Evolutionary conservation across 2,888 invertebrate genomes (phyloP).

Genomic region (Esperia sulphurella): DNA sequence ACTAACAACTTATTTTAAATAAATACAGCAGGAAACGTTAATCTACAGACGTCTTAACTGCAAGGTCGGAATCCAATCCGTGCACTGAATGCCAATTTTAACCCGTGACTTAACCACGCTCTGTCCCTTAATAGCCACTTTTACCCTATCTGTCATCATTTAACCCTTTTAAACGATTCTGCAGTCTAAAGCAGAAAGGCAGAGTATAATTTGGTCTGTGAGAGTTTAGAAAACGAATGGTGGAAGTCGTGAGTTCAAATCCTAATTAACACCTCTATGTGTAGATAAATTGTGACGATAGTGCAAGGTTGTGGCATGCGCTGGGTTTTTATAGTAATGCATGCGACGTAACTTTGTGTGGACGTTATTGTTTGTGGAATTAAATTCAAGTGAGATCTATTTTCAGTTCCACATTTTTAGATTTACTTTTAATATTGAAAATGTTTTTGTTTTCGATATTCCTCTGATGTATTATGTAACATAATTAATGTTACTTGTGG

Average conservation of each 20-base stretch:
- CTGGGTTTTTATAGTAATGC: slow-evolving; percentile 38
- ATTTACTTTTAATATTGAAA: too few relatives aligned
- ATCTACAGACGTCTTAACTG: slow-evolving; percentile 51
- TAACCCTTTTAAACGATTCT: slow-evolving; percentile 15
- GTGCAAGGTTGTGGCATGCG: slow-evolving; percentile 45
- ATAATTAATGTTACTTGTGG: too few relatives aligned
- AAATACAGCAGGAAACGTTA: slow-evolving; percentile 5
- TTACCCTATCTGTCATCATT: slow-evolving; percentile 65
- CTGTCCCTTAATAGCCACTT: slow-evolving; percentile 61
- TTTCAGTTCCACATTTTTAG: too few relatives aligned
- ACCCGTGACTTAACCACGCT: slow-evolving; percentile 65
- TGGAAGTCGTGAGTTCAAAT: slow-evolving; percentile 72
- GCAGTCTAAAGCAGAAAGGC: slow-evolving; percentile 18
- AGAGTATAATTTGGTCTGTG: slow-evolving; percentile 27
- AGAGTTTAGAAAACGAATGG: slow-evolving; percentile 35
- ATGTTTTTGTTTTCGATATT: too few relatives aligned
- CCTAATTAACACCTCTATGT: slow-evolving; percentile 75
- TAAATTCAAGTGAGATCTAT: too few relatives aligned
- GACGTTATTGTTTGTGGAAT: slow-evolving; percentile 7
- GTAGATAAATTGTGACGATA: slow-evolving; percentile 74
- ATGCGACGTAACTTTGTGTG: background rate
- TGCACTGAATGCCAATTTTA: slow-evolving; percentile 63
- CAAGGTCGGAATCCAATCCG: slow-evolving; percentile 47
- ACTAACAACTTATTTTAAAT: background rate
- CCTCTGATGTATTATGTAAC: too few relatives aligned